phyloP scores from a whole-genome alignment of 1,140 invertebrate genomes.

The Aphelenchoides fujianensis region DNA sequence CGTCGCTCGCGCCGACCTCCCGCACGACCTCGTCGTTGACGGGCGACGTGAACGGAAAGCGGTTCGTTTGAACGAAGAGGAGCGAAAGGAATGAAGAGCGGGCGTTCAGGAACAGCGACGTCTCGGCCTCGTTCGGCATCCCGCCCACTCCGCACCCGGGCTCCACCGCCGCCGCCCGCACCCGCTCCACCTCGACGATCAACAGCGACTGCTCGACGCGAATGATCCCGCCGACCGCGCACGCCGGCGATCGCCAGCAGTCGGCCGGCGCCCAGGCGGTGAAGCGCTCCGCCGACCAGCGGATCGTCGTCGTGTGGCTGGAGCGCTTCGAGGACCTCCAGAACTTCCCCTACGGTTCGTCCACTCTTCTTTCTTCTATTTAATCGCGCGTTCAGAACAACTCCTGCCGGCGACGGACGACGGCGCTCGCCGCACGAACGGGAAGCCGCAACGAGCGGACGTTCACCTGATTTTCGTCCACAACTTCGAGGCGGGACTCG shows the following conservation, averaged over 20 bases:
- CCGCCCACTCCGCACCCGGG: background rate
- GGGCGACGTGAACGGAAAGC: background rate
- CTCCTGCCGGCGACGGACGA: conserved; percentile 23
- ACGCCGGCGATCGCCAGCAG: conserved; percentile 1
- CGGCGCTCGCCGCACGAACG: background rate
- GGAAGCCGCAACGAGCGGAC: conserved; percentile 19
- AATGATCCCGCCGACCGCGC: background rate
- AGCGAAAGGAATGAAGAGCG: too few relatives aligned
- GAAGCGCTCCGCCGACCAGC: conserved; percentile 38
- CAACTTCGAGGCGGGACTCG: conserved; percentile 36
- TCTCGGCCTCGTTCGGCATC: background rate
- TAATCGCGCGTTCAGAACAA: conserved; percentile 29
- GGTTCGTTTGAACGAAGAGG: background rate
- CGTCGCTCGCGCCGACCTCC: conserved; percentile 10
- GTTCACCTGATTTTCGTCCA: conserved; percentile 32
- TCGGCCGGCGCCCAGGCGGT: background rate
- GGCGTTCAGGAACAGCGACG: conserved; percentile 12
- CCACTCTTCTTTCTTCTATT: background rate
- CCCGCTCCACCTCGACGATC: conserved; percentile 23
- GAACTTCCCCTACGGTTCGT: conserved; percentile 37
- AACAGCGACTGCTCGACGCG: conserved; percentile 21
- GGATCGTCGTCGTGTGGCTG: conserved; percentile 48
- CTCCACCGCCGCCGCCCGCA: conserved; percentile 12
- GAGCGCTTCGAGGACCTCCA: conserved; percentile 45
- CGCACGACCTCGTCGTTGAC: conserved; percentile 6